Percentiles rank a stretch among this genome's conserved stretches.
phyloP scores from a whole-genome alignment of 2,797 vertebrate genomes.

The Coregonus sp. region DNA sequence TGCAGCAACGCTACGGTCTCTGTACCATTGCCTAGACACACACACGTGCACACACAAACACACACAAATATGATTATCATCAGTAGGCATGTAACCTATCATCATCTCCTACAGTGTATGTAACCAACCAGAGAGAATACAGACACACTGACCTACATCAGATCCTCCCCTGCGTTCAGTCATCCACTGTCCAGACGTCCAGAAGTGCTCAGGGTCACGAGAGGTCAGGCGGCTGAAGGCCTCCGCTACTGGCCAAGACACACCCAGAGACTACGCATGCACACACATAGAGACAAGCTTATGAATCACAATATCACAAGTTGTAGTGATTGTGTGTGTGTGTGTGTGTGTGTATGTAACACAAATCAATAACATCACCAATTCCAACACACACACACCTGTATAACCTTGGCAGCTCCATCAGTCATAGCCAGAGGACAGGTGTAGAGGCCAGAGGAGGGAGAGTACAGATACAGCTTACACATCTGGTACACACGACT shows the following conservation, averaged over 20 bases:
- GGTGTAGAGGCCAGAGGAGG: slow-evolving; percentile 79
- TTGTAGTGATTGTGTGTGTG: no score
- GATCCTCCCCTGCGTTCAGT: slow-evolving; percentile 87
- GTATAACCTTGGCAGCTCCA: slow-evolving; percentile 88
- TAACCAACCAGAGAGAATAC: background rate
- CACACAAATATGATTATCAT: background rate
- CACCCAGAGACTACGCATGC: slow-evolving; percentile 73
- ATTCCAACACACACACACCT: slow-evolving; percentile 69
- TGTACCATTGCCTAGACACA: slow-evolving; percentile 73
- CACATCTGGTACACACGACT: slow-evolving; percentile 80
- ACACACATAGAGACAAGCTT: slow-evolving; percentile 33
- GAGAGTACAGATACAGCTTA: slow-evolving; percentile 84
- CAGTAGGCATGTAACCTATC: background rate
- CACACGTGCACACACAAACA: slow-evolving; percentile 12
- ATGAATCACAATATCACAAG: background rate
- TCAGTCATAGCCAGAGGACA: slow-evolving; percentile 91
- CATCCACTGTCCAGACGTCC: slow-evolving; percentile 96
- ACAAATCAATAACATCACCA: background rate
- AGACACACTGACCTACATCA: slow-evolving; percentile 79
- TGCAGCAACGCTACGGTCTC: slow-evolving; percentile 82
- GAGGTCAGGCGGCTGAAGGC: slow-evolving; percentile 77
- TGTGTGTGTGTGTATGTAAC: no score
- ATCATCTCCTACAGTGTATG: background rate
- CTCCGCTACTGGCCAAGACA: slow-evolving; percentile 51
- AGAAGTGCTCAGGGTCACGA: slow-evolving; percentile 79